phyloP scores from a whole-genome alignment of 1,140 invertebrate species.

The Euwallacea similis region DNA sequence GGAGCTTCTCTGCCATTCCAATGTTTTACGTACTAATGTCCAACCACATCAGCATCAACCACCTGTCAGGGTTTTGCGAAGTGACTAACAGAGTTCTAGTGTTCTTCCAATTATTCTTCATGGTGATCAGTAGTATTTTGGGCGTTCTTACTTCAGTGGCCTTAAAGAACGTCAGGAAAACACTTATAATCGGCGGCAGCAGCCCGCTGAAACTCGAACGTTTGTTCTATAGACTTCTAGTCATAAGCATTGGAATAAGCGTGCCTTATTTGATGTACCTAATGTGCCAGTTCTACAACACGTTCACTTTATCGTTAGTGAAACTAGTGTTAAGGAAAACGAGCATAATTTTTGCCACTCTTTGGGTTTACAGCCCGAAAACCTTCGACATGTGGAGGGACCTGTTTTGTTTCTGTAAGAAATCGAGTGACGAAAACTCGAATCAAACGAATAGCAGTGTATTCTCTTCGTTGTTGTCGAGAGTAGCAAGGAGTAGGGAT shows the following conservation, averaged over 20 bases:
- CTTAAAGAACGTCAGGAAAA: conserved; percentile 57
- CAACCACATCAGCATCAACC: conserved; percentile 53
- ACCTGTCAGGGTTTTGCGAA: conserved; percentile 60
- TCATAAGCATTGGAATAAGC: conserved; percentile 48
- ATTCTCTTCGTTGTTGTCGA: conserved; percentile 38
- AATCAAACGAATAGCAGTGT: conserved; percentile 18
- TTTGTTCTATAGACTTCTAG: conserved; percentile 72
- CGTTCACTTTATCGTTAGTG: conserved; percentile 40
- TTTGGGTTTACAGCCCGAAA: conserved; percentile 50
- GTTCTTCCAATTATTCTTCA: conserved; percentile 56
- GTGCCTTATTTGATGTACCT: conserved; percentile 44
- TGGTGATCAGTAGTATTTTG: conserved; percentile 55
- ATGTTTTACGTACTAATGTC: conserved; percentile 76
- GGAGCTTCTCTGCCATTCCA: conserved; percentile 79
- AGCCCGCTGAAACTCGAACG: conserved; percentile 77
- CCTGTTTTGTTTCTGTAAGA: conserved; percentile 38
- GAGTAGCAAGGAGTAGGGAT: conserved; percentile 26
- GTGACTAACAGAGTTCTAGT: conserved; percentile 52
- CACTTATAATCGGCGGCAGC: conserved; percentile 53
- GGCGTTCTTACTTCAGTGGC: conserved; percentile 57
- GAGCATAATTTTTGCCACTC: conserved; percentile 45
- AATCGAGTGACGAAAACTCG: conserved; percentile 24
- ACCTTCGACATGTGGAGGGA: conserved; percentile 49
- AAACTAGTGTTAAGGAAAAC: conserved; percentile 43
- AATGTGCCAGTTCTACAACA: conserved; percentile 46